A percentile compares a stretch with the other conserved stretches of the same genome.
These are phyloP conservation scores for Gracilinanus agilis DNA, from an alignment of 2,113 vertebrate species.

Conservation along the genomic window DNA sequence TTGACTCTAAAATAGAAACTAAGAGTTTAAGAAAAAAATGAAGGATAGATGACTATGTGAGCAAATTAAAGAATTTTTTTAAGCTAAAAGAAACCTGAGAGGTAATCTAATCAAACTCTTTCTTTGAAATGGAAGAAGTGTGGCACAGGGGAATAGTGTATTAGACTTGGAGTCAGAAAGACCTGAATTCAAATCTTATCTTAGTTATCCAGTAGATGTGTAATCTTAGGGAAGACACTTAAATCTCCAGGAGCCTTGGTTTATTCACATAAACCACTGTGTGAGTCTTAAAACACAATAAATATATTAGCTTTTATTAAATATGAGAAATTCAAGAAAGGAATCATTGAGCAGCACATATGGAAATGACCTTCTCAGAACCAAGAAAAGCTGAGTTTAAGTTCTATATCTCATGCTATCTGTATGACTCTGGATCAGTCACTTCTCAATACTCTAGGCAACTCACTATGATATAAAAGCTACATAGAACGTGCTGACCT, in stretches of 20 bases:
- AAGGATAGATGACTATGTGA: background rate
- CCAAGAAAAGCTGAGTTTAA: background rate
- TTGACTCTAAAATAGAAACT: too few species aligned
- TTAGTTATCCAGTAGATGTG: background rate
- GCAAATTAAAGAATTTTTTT: background rate
- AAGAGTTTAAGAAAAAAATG: too few species aligned
- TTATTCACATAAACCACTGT: background rate
- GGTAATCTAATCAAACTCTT: background rate
- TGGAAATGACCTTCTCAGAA: background rate
- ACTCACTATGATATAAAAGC: background rate
- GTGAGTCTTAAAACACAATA: background rate
- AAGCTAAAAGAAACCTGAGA: background rate
- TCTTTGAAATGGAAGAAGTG: background rate
- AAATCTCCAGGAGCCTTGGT: background rate
- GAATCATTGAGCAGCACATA: background rate
- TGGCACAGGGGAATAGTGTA: background rate
- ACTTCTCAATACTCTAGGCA: background rate
- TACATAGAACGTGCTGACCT: background rate
- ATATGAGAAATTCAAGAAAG: background rate
- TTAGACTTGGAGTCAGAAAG: background rate
- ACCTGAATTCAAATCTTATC: background rate
- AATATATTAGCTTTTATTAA: background rate
- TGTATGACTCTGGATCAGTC: background rate
- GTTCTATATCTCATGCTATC: background rate
- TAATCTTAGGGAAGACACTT: background rate